phyloP scores from a whole-genome alignment of 2,113 vertebrate species.

The Myrmophylax atrothorax region DNA sequence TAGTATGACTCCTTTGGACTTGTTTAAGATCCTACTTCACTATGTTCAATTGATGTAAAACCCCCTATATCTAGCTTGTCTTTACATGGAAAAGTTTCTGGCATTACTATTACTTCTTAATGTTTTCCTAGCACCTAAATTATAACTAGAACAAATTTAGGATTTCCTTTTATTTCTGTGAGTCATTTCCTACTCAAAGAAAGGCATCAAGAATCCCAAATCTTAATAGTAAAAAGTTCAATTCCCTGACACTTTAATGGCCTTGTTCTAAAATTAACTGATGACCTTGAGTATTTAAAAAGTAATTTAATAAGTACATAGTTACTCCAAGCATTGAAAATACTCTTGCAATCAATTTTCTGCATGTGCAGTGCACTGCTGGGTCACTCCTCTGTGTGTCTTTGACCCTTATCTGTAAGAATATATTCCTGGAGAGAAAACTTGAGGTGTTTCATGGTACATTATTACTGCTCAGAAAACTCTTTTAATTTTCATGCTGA shows the following conservation, averaged over 20 bases:
- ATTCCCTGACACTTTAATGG: neutral
- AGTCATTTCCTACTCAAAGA: neutral
- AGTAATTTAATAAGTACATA: constrained; percentile 32
- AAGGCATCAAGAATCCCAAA: neutral
- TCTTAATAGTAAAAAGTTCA: neutral
- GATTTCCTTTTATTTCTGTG: neutral
- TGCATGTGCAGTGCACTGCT: neutral
- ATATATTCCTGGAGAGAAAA: constrained; percentile 60
- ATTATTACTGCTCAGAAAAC: constrained; percentile 60
- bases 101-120: neutral
- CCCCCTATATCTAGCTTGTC: neutral
- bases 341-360: constrained; percentile 41
- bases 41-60: too few relatives aligned
- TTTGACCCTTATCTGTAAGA: constrained; percentile 60
- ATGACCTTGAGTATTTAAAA: constrained; percentile 16
- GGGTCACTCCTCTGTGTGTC: constrained; percentile 30
- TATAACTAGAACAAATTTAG: neutral
- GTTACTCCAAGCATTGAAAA: constrained; percentile 11
- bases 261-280: constrained; percentile 30
- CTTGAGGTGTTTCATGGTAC: constrained; percentile 12
- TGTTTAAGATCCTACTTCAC: too few relatives aligned
- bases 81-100: neutral
- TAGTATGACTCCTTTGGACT: neutral
- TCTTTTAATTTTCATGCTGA: constrained; percentile 62
- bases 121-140: neutral